These are phyloP conservation scores for Potamilus streckersoni DNA, from an alignment of 1,140 invertebrate genomes.

Conservation along the genomic window DNA sequence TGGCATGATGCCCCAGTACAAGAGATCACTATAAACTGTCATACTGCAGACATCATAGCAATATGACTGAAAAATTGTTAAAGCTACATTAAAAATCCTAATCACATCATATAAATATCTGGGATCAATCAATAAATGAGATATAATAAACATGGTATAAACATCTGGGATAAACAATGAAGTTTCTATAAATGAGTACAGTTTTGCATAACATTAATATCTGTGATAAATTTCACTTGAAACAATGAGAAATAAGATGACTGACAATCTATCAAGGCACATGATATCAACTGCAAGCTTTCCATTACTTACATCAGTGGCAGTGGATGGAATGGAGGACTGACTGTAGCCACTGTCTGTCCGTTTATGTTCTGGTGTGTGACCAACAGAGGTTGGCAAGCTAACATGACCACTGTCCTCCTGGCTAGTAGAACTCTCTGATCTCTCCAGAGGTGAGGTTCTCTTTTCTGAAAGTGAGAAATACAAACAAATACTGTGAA, in stretches of 20 bases:
- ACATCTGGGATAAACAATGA: too few species aligned
- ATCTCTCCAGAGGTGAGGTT: slow-evolving; percentile 14
- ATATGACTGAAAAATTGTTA: too few species aligned
- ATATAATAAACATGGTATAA: not conserved
- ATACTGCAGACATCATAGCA: too few species aligned
- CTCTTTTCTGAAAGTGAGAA: not conserved
- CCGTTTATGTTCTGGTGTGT: slow-evolving; percentile 46
- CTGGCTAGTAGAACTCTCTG: slow-evolving; percentile 32
- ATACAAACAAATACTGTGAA: too few species aligned
- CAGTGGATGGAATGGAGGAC: slow-evolving; percentile 41
- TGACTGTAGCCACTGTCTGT: slow-evolving; percentile 40
- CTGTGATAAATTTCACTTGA: not conserved
- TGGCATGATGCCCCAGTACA: too few species aligned
- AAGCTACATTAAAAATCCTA: too few species aligned
- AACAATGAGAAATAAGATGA: not conserved
- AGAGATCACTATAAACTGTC: too few species aligned
- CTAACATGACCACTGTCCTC: slow-evolving; percentile 48
- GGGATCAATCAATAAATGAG: too few species aligned
- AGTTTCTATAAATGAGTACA: not conserved
- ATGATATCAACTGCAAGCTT: not conserved
- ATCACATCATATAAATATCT: too few species aligned
- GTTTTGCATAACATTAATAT: not conserved
- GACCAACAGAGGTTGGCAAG: slow-evolving; percentile 36
- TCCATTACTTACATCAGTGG: slow-evolving; percentile 40
- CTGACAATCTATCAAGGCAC: not conserved